Conservation (phyloP, 2,113 vertebrate species). For the Illadopsis cleaveri region DNA sequence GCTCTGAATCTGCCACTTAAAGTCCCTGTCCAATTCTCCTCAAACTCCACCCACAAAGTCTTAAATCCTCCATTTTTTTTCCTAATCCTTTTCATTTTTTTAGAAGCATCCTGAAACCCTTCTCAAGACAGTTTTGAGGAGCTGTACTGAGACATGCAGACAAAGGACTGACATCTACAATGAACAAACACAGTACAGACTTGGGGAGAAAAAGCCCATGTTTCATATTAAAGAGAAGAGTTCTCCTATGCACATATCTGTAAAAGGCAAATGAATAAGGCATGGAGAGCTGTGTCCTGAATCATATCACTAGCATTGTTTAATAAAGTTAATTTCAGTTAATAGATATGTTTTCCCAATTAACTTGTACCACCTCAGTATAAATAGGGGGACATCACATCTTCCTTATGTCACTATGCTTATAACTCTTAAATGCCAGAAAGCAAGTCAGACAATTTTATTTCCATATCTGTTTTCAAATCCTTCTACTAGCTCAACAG, state of each 20-base stretch:
- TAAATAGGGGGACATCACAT: not conserved
- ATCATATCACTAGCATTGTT: not conserved
- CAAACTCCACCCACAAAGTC: not conserved
- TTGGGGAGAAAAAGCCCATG: accelerated
- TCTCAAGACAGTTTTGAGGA: not conserved
- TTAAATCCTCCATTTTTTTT: not conserved
- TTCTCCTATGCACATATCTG: not conserved
- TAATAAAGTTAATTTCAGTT: not conserved
- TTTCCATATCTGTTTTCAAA: not conserved
- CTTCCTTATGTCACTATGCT: not conserved
- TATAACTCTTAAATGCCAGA: not conserved
- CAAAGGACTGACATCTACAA: not conserved
- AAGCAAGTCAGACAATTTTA: not conserved
- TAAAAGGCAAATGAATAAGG: not conserved
- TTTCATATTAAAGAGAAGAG: not conserved
- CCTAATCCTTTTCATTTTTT: not conserved
- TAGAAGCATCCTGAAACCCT: not conserved
- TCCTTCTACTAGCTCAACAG: not conserved
- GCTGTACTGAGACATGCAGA: not conserved
- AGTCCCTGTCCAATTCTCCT: not conserved
- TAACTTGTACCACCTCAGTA: not conserved
- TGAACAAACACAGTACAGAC: not conserved
- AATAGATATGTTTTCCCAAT: not conserved
- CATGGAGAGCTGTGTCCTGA: not conserved
- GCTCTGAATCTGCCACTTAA: not conserved